Evolutionary conservation across 2,888 invertebrate genomes (phyloP).

Genomic region (Drosophila flavopinicola): DNA sequence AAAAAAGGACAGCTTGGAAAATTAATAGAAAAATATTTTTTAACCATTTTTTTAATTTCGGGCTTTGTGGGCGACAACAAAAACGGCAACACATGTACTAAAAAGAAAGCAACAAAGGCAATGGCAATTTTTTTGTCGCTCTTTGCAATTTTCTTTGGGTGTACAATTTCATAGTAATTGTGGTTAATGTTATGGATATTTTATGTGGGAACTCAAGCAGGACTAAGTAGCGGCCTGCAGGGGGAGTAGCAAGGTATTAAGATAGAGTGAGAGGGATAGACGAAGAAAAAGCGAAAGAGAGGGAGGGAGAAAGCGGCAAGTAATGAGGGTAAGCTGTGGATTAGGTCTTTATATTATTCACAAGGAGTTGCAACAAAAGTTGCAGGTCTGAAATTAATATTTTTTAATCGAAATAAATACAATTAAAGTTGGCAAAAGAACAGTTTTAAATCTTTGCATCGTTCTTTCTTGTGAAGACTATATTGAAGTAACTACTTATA

Average conservation of each 20-base stretch:
- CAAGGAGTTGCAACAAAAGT: neutral
- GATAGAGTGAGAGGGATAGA: neutral
- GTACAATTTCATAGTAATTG: conserved; percentile 72
- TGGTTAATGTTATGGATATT: conserved; percentile 77
- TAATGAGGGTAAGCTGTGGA: conserved; percentile 13
- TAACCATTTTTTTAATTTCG: conserved; percentile 73
- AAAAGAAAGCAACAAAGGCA: conserved; percentile 17
- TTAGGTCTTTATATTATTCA: conserved; percentile 6
- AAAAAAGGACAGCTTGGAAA: conserved; percentile 65
- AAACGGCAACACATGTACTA: neutral
- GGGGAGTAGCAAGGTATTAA: neutral
- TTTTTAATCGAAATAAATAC: neutral
- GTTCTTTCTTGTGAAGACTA: too few relatives aligned
- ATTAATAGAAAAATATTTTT: conserved; percentile 75
- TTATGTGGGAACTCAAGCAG: conserved; percentile 64
- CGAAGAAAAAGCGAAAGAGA: neutral
- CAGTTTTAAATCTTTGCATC: too few relatives aligned
- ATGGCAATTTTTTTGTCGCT: conserved; percentile 31
- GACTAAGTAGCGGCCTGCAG: neutral
- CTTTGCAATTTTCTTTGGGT: conserved; percentile 42
- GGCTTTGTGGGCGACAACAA: conserved; percentile 64
- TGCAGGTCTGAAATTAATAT: too few relatives aligned
- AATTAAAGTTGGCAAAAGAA: neutral
- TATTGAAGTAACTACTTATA: too few relatives aligned
- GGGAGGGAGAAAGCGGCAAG: neutral